These are phyloP conservation scores for Zelostemma sp. DNA, from an alignment of 1,140 invertebrate species.

Conservation along the genomic window DNA sequence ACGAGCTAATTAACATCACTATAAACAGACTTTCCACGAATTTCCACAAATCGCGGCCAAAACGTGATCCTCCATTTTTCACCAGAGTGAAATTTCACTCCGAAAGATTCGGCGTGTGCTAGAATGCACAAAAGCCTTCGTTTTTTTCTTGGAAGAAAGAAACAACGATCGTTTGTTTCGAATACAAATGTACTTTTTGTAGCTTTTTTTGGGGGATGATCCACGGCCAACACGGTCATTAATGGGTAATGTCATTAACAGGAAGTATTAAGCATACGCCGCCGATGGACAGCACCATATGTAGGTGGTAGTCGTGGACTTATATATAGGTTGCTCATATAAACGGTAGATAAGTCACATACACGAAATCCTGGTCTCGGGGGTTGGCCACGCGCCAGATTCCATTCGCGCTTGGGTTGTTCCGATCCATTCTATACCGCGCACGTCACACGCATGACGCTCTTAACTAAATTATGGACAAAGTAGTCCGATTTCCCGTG, in stretches of 20 bases:
- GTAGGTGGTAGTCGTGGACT: slow-evolving; percentile 34
- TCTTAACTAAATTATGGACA: slow-evolving; percentile 71
- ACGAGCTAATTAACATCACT: not conserved
- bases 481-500: slow-evolving; percentile 62
- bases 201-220: slow-evolving; percentile 25
- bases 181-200: too few relatives aligned
- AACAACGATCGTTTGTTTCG: too few relatives aligned
- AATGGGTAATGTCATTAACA: slow-evolving; percentile 35
- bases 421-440: slow-evolving; percentile 69
- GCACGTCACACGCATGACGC: slow-evolving; percentile 69
- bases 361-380: slow-evolving; percentile 53
- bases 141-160: too few relatives aligned
- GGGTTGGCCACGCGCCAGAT: slow-evolving; percentile 65
- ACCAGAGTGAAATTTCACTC: too few relatives aligned
- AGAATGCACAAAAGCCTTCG: too few relatives aligned
- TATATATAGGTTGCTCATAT: slow-evolving; percentile 55
- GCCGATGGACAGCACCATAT: slow-evolving; percentile 43
- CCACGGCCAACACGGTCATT: slow-evolving; percentile 27
- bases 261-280: slow-evolving; percentile 44
- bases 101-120: too few relatives aligned
- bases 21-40: not conserved
- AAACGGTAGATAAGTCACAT: slow-evolving; percentile 69
- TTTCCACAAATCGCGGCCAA: not conserved
- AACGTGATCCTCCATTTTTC: too few relatives aligned
- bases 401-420: slow-evolving; percentile 70